Evolutionary conservation across 2,113 vertebrate species (phyloP).

Genomic region (Chauna torquata): DNA sequence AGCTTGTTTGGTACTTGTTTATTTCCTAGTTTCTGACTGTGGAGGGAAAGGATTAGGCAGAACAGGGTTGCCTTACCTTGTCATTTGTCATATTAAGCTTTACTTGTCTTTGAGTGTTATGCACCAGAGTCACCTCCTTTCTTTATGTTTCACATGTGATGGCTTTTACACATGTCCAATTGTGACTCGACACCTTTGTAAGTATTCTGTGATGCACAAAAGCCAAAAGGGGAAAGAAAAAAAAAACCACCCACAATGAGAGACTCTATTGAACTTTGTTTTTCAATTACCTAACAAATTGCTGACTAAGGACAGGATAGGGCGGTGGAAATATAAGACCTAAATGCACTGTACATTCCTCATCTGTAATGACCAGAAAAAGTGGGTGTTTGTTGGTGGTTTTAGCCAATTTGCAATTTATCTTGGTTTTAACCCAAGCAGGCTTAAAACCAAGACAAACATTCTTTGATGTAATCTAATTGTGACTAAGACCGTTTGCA

Average conservation of each 20-base stretch:
- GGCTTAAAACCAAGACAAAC: slow-evolving; percentile 79
- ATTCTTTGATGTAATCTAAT: slow-evolving; percentile 72
- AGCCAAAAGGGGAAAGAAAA: slow-evolving; percentile 59
- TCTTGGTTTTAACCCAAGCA: slow-evolving; percentile 78
- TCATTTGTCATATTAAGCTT: neutral
- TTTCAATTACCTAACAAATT: slow-evolving; percentile 69
- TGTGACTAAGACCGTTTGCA: slow-evolving; percentile 67
- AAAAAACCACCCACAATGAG: slow-evolving; percentile 50
- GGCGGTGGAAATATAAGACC: slow-evolving; percentile 34
- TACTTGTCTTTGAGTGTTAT: neutral
- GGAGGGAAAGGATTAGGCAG: neutral
- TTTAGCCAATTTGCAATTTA: slow-evolving; percentile 66
- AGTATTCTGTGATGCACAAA: slow-evolving; percentile 38
- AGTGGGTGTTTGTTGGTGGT: slow-evolving; percentile 40
- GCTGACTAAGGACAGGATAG: slow-evolving; percentile 67
- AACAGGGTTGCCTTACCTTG: neutral
- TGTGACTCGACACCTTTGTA: slow-evolving; percentile 29
- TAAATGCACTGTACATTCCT: slow-evolving; percentile 20
- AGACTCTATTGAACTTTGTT: slow-evolving; percentile 56
- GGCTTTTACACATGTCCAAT: neutral
- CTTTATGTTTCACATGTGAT: neutral
- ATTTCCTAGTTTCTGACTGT: neutral
- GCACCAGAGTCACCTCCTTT: neutral
- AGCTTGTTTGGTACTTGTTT: rapidly evolving
- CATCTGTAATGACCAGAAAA: slow-evolving; percentile 48